A percentile compares a stretch with the other conserved stretches of the same genome.
These are phyloP conservation scores for Hemiprocne comata DNA, from an alignment of 2,113 vertebrate species.

Conservation along the genomic window DNA sequence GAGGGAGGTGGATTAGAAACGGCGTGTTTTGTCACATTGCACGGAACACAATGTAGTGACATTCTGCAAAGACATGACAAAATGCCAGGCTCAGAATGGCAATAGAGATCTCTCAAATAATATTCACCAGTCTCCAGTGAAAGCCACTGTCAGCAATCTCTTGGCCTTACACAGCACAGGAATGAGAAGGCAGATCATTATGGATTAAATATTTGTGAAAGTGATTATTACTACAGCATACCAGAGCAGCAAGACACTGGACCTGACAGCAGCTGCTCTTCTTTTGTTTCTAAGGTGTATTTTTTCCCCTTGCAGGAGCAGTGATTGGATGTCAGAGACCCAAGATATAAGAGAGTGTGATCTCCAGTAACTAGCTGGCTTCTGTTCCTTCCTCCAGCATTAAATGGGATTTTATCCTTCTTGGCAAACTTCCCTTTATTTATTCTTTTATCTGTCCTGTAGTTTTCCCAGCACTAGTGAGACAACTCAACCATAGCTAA, in stretches of 20 bases:
- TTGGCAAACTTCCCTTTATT: slow-evolving; percentile 8
- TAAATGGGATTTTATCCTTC: slow-evolving; percentile 9
- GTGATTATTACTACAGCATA: not conserved
- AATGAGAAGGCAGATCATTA: slow-evolving; percentile 25
- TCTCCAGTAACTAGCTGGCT: slow-evolving; percentile 8
- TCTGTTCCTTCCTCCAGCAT: not conserved
- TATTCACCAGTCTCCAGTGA: slow-evolving; percentile 5
- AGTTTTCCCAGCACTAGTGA: not conserved
- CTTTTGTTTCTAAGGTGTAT: not conserved
- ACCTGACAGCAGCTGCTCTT: slow-evolving; percentile 38
- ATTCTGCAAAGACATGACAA: slow-evolving; percentile 43
- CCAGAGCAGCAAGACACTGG: slow-evolving; percentile 4
- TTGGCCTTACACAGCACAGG: not conserved
- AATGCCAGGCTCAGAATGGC: slow-evolving; percentile 13
- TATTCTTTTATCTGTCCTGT: not conserved
- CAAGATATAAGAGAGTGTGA: not conserved
- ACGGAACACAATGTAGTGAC: slow-evolving; percentile 47
- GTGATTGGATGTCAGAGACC: slow-evolving; percentile 25
- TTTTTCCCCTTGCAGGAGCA: not conserved
- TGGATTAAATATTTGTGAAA: slow-evolving; percentile 48
- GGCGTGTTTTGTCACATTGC: slow-evolving; percentile 57
- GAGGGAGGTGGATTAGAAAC: slow-evolving; percentile 48
- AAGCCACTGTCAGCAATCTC: slow-evolving; percentile 11
- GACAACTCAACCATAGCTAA: not conserved
- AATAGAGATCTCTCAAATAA: slow-evolving; percentile 38